phyloP scores from a whole-genome alignment of 2,113 vertebrate species.

The Tachuris rubrigastra region DNA sequence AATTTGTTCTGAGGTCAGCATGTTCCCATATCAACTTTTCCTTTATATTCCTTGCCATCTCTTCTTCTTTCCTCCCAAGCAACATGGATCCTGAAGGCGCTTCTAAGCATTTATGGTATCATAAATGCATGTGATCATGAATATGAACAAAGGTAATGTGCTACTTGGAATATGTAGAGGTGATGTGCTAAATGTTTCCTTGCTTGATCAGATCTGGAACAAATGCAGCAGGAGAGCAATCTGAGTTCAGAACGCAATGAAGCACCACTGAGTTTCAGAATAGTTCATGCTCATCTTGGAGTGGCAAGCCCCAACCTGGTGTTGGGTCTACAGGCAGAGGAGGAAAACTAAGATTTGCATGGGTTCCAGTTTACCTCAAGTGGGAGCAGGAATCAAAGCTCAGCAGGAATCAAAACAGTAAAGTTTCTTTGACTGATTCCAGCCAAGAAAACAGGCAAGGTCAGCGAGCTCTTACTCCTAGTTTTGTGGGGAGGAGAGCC shows the following conservation, averaged over 20 bases:
- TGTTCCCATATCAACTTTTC: background rate
- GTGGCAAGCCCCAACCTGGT: background rate
- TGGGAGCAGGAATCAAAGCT: background rate
- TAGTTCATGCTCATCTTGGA: background rate
- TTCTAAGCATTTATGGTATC: background rate
- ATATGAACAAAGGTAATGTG: background rate
- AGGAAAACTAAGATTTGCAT: background rate
- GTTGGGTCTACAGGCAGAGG: background rate
- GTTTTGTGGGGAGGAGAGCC: background rate
- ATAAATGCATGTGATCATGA: background rate
- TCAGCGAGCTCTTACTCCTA: conserved; percentile 5
- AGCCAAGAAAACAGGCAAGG: conserved; percentile 38
- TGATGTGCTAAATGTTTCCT: background rate
- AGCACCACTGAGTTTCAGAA: background rate
- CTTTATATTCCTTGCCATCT: background rate
- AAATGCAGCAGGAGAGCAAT: background rate
- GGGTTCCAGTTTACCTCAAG: background rate
- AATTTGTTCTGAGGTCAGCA: background rate
- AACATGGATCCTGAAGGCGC: background rate
- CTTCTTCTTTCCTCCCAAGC: background rate
- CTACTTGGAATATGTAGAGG: background rate
- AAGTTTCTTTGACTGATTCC: background rate
- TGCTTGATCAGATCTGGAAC: background rate
- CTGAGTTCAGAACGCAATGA: background rate
- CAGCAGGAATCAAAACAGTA: background rate